Evolutionary conservation across 1,140 invertebrate species (phyloP), one percentile per base, ranked within the genome.

Genomic region (Monomorium pharaonis): DNA sequence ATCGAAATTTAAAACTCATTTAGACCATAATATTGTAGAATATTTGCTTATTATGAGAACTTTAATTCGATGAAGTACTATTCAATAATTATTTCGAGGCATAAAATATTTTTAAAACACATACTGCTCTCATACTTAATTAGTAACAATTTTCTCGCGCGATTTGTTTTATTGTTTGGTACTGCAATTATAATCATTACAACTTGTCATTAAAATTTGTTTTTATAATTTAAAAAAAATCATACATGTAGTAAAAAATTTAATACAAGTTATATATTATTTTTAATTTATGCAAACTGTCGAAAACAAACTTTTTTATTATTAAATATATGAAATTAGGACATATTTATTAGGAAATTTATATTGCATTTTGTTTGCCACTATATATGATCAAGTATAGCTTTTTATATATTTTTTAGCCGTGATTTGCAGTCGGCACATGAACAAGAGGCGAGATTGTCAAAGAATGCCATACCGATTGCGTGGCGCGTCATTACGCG

Each of bases 1-100:
- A 86, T 90, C 80, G 88, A 93, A 92, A 93, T 92, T 94, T 93
- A 88, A 88, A 87, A 85, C 84, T 86, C 51, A 47, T 56, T 21
- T 77, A 7, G 21, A 21, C 9, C 16, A 21, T 62, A 63, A 62
- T 14, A n/a, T 42, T 14, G 27, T 47, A 37, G 14, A 62, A 49
- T 49, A 37, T 0, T n/a, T 63, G 9, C 56, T 27, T 60, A 37
- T 56, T 65, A 6, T 51, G 84, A 67, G 24, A 58, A 37, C n/a
- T 33, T 62, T 30, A 42, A 58, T 51, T 37, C n/a, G 1, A 58
- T 49, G 58, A 51, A 33, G 6, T 49, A 7, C 37, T 42, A 30
- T 21, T 44, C 5, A 3, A 62, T 14, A 14, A 44, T 60, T 2
- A 1, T 76, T 44, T 27, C 4, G 33, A 77, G 1, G 33, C 47